These are phyloP conservation scores for Eristalis tenax DNA, from an alignment of 2,888 invertebrate genomes.

Conservation along the genomic window DNA sequence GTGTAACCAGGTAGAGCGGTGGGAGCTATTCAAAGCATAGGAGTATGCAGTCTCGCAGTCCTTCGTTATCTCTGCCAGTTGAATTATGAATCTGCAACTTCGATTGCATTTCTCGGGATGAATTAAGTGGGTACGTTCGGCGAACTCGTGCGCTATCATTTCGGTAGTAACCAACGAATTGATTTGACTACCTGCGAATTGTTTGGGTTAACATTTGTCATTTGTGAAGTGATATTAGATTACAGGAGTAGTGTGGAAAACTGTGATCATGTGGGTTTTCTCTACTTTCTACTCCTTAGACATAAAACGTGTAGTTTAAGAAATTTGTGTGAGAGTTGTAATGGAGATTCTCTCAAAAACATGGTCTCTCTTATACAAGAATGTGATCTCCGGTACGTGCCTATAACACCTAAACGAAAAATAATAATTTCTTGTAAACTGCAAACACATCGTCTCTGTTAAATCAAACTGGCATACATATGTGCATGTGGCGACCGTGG, in stretches of 20 bases:
- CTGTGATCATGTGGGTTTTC: no score
- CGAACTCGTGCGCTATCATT: conserved; percentile 45
- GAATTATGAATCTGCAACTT: conserved; percentile 64
- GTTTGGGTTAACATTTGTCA: neutral
- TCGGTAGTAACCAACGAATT: conserved; percentile 13
- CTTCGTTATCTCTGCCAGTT: conserved; percentile 66
- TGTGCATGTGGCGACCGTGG: no score
- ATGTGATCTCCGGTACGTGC: no score
- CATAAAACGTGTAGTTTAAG: no score
- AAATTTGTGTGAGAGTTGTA: no score
- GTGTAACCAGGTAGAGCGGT: conserved; percentile 15
- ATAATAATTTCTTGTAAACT: no score
- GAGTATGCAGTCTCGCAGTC: conserved; percentile 9
- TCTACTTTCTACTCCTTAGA: no score
- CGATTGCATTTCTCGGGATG: conserved; percentile 50
- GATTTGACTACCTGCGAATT: conserved; percentile 28
- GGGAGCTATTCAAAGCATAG: conserved; percentile 27
- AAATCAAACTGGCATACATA: no score
- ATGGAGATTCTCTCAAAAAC: no score
- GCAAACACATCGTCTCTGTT: no score
- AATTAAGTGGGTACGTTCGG: conserved; percentile 7
- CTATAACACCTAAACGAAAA: no score
- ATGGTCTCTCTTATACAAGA: no score
- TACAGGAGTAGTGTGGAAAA: neutral
- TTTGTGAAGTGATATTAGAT: conserved; percentile 17